Evolutionary conservation across 2,888 invertebrate genomes (phyloP), one percentile per base, ranked within the genome.

Genomic region (Allolobophora icterica): DNA sequence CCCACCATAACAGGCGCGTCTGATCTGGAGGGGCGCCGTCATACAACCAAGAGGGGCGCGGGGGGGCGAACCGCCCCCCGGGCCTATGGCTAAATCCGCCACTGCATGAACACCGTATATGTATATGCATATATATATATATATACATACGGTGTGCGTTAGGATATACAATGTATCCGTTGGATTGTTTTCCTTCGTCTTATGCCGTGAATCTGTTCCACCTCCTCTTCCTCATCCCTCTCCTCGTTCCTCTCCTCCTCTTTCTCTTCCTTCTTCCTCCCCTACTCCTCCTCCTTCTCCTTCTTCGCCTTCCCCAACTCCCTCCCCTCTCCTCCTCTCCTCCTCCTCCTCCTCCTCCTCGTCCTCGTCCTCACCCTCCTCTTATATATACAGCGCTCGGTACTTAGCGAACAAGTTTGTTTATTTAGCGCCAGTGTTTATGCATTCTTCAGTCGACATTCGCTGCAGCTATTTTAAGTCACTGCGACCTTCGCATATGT

Each of bases 321-420:
- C 17, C 15, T 21, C 24, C 1, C 24, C 52, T 21, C 52, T 38
- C 24, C 21, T 21, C 52, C 21, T 21, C 52, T 52, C 5, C 24
- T 52, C 19, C 71, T 84, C 84, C 30, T 34, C 35, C 35, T 90
- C 90, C 17, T 90, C 90, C 13, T 84, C 90, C 30, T 90, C 58
- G 30, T 84, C 90, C 17, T 83, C 90, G 1, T 83, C 90, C n/a
- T 84, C 38, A 0, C n/a, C 87, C 87, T 87, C 87, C 87, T 84
- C 87, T 38, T 5, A 52, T 52, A 15, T 52, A 52, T 52, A 52
- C 71, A n/a, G 71, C n/a, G 71, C 71, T 71, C 30, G 71, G 71
- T n/a, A 71, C 71, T 71, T 71, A 71, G n/a, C 71, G 71, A 71
- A 30, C n/a, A 71, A 71, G 71, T 71, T 71, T 71, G 71, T 71